Evolutionary conservation across 2,797 vertebrate species (phyloP).

Genomic region (Monodelphis domestica): DNA sequence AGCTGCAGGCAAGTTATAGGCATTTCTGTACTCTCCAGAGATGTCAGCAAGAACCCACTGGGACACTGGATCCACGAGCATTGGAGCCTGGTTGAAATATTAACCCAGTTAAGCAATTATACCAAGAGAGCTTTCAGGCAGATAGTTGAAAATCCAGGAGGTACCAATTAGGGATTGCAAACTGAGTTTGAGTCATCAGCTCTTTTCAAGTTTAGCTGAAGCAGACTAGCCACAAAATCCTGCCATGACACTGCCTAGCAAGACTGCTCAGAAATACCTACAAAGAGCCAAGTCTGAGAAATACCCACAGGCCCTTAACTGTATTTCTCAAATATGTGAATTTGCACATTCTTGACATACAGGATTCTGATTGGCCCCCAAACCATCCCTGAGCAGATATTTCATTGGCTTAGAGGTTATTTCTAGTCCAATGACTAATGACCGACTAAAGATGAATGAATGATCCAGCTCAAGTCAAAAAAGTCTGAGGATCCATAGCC

Average conservation of each 20-base stretch:
- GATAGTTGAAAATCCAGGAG: background rate
- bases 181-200: background rate
- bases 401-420: background rate
- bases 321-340: background rate
- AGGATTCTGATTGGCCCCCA: constrained; percentile 6
- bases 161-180: background rate
- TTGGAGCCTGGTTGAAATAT: background rate
- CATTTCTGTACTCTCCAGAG: background rate
- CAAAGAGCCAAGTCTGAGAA: background rate
- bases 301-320: background rate
- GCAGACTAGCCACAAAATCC: constrained; percentile 3
- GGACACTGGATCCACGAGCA: background rate
- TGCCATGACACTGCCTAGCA: background rate
- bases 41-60: background rate
- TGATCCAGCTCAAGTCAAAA: background rate
- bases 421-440: background rate
- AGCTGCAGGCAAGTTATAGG: background rate
- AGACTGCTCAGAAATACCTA: background rate
- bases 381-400: background rate
- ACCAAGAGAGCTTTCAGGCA: background rate
- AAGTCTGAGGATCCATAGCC: background rate
- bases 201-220: background rate
- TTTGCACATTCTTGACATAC: background rate
- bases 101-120: background rate
- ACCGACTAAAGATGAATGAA: background rate